Base-by-base conservation (phyloP, 2,888 invertebrate genomes). In the Unio pictorum region DNA sequence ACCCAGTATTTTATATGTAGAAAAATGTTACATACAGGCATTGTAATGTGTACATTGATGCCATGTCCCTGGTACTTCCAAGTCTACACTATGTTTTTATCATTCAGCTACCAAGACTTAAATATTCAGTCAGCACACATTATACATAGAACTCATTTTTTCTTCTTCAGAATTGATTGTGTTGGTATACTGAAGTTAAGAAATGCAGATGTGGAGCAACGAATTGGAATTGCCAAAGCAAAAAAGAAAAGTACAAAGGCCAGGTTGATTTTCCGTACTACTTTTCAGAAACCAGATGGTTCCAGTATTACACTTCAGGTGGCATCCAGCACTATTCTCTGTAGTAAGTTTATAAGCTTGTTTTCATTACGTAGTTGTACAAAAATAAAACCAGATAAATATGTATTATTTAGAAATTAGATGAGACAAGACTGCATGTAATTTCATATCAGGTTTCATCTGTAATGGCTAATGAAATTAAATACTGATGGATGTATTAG, bases 201-300 rank as follows among this genome's bases (percentile, higher is more conserved):
- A 80, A 98, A 98, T 91, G 97, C 98, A 34, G 98, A 98, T 90
- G 98, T 98, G 30, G 95, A 96, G 88, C 95, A 95, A 89, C 91
- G 97, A 73, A 86, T 89, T 74, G 87, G 90, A 64, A 67, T 87
- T 23, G 84, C 85, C 30, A 85, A 85, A 70, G 88, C 89, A 62
- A 98, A 98, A 92, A 97, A 97, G 91, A 97, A 97, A 91, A 96
- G 96, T 1, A 97, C 97, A 0, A 93, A 95, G 69, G 98, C 98
- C 87, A 94, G 98, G 65, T 95, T 99, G 95, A 95, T 97, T 64
- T 98, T 98, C 91, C 93, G 98, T 73, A 95, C 96, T 0, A 94
- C 94, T 81, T 92, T 98, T 84, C 92, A 94, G 55, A 93, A 94
- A 87, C 93, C 94, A 17, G 94, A 95, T 87, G 96, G 96, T 5